A percentile compares a stretch with the other conserved stretches of the same genome.
phyloP scores from a whole-genome alignment of 2,888 invertebrate species.

The Lasioglossum calceatum region DNA sequence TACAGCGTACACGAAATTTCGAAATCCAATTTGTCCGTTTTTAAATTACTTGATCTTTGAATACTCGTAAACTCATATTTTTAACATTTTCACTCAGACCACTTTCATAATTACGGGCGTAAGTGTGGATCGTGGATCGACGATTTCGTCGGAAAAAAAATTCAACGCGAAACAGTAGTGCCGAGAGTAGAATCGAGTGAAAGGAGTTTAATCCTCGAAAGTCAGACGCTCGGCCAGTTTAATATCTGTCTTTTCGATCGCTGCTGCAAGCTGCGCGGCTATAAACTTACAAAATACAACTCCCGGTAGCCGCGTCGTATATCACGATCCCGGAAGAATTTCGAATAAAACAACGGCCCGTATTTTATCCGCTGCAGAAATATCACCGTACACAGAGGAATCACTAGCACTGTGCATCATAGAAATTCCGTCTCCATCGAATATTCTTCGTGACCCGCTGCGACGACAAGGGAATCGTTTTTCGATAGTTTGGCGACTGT shows the following conservation, averaged over 20 bases:
- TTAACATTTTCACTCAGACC: too few relatives aligned
- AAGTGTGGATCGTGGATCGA: background rate
- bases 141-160: background rate
- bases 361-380: background rate
- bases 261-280: background rate
- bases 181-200: too few relatives aligned
- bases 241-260: background rate
- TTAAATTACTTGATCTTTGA: too few relatives aligned
- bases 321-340: conserved; percentile 11
- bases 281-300: conserved; percentile 1
- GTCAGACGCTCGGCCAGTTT: background rate
- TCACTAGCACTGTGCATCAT: background rate
- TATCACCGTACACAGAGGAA: background rate
- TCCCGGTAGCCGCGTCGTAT: background rate
- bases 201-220: background rate
- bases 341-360: conserved; percentile 1
- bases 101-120: too few relatives aligned
- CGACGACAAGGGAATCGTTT: background rate
- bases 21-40: too few relatives aligned
- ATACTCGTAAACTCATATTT: too few relatives aligned
- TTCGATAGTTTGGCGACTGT: background rate
- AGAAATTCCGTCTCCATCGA: background rate
- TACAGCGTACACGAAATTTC: too few relatives aligned
- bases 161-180: background rate
- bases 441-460: background rate